Percentiles rank a stretch among this genome's conserved stretches.
Conservation (phyloP, 2,797 vertebrate genomes). For the Pantherophis alleghaniensis region DNA sequence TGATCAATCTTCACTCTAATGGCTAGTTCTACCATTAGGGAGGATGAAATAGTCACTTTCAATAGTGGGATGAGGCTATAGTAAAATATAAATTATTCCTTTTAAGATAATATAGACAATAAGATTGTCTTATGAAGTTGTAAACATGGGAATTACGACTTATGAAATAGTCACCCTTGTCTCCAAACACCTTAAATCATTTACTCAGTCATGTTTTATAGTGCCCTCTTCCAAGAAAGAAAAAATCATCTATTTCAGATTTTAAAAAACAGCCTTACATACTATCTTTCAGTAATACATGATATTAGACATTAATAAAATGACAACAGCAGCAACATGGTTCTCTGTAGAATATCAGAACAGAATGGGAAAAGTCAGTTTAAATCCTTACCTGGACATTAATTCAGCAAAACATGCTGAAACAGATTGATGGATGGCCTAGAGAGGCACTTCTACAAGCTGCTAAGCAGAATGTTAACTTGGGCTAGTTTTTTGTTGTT, state of each 20-base stretch:
- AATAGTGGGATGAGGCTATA: background rate
- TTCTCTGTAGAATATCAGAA: background rate
- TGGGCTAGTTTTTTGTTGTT: background rate
- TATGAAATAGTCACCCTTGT: background rate
- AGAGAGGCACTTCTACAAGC: background rate
- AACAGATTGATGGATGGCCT: background rate
- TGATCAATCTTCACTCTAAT: background rate
- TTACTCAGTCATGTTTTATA: background rate
- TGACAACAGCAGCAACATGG: background rate
- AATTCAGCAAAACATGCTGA: background rate
- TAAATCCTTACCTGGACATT: background rate
- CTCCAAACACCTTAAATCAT: background rate
- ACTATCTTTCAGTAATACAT: background rate
- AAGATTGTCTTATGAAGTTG: background rate
- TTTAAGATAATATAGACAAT: background rate
- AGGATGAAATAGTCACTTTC: background rate
- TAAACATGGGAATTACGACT: background rate
- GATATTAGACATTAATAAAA: background rate
- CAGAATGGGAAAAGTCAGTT: background rate
- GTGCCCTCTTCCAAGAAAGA: background rate
- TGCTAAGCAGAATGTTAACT: background rate
- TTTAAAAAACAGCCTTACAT: background rate
- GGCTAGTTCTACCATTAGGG: background rate
- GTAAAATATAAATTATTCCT: background rate
- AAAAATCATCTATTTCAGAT: background rate